These are phyloP conservation scores for Linurgus olivaceus DNA, from an alignment of 2,797 vertebrate species.

Conservation along the genomic window DNA sequence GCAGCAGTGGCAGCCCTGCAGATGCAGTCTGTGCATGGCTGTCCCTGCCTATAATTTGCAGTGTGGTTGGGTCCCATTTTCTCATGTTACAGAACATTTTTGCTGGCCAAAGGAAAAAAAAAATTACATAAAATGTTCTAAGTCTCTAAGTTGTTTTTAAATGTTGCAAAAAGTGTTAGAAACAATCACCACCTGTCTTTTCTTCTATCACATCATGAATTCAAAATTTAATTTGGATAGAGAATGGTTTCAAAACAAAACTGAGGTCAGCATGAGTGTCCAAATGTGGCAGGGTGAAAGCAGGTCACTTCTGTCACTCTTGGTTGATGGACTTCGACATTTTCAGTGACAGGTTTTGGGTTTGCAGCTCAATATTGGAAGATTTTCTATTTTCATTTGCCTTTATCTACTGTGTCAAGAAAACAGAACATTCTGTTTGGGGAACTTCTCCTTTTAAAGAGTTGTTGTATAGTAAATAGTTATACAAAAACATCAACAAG, in stretches of 20 bases:
- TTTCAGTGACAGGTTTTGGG: not conserved
- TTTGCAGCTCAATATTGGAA: not conserved
- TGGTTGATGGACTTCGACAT: not conserved
- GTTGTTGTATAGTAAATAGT: not conserved
- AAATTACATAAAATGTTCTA: not conserved
- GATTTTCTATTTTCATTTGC: not conserved
- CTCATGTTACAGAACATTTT: not conserved
- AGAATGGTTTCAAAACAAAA: not conserved
- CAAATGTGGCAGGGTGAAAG: not conserved
- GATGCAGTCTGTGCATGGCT: not conserved
- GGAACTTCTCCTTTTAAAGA: not conserved
- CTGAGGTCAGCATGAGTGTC: not conserved
- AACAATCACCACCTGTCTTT: not conserved
- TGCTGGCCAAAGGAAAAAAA: not conserved
- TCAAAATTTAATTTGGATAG: not conserved
- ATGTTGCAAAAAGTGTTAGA: not conserved
- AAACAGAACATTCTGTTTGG: not conserved
- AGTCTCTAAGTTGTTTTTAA: not conserved
- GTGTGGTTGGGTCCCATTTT: not conserved
- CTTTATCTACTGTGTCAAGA: not conserved
- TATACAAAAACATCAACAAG: not conserved
- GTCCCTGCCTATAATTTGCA: not conserved
- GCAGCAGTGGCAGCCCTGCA: not conserved
- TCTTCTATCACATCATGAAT: not conserved
- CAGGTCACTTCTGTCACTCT: not conserved